Conservation (phyloP, 2,797 vertebrate genomes). For the Okamejei kenojei region DNA sequence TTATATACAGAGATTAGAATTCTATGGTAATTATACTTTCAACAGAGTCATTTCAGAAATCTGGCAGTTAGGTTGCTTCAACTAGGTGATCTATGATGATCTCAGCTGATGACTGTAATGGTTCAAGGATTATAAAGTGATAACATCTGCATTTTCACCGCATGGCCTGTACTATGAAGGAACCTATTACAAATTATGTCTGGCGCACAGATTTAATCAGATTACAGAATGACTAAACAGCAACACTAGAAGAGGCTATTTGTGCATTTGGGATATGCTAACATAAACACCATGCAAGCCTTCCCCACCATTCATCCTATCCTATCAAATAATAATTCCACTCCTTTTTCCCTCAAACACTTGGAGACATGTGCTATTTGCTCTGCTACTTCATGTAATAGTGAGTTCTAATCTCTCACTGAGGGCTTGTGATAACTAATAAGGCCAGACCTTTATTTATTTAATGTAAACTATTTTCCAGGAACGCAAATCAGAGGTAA, state of each 20-base stretch:
- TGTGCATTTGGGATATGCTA: neutral
- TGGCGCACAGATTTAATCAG: neutral
- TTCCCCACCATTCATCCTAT: neutral
- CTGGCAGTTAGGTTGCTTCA: neutral
- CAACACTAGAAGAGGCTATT: neutral
- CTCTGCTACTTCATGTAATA: neutral
- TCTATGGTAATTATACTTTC: neutral
- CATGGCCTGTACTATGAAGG: neutral
- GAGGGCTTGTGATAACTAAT: neutral
- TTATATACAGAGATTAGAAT: neutral
- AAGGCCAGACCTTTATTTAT: neutral
- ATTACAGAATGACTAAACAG: neutral
- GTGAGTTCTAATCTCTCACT: neutral
- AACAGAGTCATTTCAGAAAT: neutral
- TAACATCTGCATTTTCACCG: neutral
- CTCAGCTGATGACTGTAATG: neutral
- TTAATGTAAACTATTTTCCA: neutral
- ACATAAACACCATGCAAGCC: neutral
- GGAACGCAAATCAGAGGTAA: neutral
- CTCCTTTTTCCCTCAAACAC: neutral
- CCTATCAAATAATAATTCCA: neutral
- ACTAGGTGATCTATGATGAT: constrained; percentile 6
- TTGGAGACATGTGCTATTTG: neutral
- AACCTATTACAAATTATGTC: neutral
- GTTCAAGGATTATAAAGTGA: neutral